Evolutionary conservation across 92 coral and sea anemone species (phyloP).

Genomic region (Umimayanthus chanpuru): DNA sequence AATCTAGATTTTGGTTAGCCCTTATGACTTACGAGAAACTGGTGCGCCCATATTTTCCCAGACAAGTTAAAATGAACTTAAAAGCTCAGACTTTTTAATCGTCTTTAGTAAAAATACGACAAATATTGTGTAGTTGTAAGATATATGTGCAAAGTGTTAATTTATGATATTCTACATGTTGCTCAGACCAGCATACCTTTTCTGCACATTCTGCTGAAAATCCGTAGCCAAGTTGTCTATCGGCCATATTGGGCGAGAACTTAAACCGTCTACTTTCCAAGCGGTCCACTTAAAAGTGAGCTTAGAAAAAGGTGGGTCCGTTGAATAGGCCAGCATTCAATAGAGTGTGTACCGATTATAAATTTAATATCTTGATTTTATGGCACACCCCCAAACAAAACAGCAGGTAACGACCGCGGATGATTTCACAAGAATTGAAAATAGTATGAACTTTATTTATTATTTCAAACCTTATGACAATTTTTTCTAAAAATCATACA

Average conservation of each 20-base stretch:
- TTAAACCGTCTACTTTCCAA: background rate
- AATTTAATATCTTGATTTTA: background rate
- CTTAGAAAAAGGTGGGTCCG: background rate
- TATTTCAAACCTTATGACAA: background rate
- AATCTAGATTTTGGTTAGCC: too few relatives aligned
- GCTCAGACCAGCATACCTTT: background rate
- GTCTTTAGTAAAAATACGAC: too few relatives aligned
- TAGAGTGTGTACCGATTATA: background rate
- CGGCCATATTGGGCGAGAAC: conserved; percentile 33
- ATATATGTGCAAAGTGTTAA: too few relatives aligned
- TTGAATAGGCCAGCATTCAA: background rate
- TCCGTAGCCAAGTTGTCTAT: conserved; percentile 28
- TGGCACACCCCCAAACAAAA: background rate
- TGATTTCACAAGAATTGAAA: conserved; percentile 27
- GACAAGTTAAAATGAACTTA: too few relatives aligned
- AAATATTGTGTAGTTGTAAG: too few relatives aligned
- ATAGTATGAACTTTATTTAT: conserved; percentile 1
- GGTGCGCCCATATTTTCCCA: too few relatives aligned
- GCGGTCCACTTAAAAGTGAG: background rate
- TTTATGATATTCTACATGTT: too few relatives aligned
- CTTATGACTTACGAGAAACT: too few relatives aligned
- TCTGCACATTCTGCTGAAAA: conserved; percentile 20
- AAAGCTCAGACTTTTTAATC: too few relatives aligned
- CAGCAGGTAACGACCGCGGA: background rate
- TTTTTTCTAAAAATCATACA: too few relatives aligned